phyloP scores from a whole-genome alignment of 1,140 invertebrate species.

The Drosophila insularis region DNA sequence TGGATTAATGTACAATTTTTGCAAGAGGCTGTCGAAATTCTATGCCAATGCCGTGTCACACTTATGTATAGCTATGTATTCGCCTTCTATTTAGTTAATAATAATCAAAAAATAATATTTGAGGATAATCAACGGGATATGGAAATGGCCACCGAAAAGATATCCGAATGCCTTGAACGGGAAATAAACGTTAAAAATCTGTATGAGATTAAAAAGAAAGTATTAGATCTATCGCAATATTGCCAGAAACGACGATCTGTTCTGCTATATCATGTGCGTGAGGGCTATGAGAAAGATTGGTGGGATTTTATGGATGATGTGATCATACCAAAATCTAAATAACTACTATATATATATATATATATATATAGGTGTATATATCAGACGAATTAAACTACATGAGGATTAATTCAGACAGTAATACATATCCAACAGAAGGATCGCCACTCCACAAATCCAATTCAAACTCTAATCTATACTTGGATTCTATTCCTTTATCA shows the following conservation, averaged over 20 bases:
- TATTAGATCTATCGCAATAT: constrained; percentile 96
- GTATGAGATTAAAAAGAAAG: constrained; percentile 98
- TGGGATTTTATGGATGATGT: constrained; percentile 93
- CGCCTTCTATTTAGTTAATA: constrained; percentile 98
- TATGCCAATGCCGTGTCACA: constrained; percentile 98
- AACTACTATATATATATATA: not conserved
- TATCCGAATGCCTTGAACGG: constrained; percentile 98
- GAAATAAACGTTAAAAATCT: constrained; percentile 99
- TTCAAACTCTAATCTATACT: too few relatives aligned
- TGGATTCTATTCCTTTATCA: too few relatives aligned
- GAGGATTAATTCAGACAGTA: too few relatives aligned
- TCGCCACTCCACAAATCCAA: too few relatives aligned
- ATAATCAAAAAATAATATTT: constrained; percentile 99
- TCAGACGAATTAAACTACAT: too few relatives aligned
- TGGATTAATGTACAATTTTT: constrained; percentile 99
- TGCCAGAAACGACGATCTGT: constrained; percentile 97
- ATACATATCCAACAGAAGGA: too few relatives aligned
- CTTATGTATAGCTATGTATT: constrained; percentile 99
- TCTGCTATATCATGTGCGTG: constrained; percentile 96
- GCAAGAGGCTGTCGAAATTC: constrained; percentile 97
- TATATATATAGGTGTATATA: not conserved
- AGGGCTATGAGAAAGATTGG: constrained; percentile 99
- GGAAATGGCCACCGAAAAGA: constrained; percentile 97
- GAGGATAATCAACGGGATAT: constrained; percentile 99
- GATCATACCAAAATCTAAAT: not conserved